Conservation (phyloP, 2,797 vertebrate genomes). For the Acomys russatus region DNA sequence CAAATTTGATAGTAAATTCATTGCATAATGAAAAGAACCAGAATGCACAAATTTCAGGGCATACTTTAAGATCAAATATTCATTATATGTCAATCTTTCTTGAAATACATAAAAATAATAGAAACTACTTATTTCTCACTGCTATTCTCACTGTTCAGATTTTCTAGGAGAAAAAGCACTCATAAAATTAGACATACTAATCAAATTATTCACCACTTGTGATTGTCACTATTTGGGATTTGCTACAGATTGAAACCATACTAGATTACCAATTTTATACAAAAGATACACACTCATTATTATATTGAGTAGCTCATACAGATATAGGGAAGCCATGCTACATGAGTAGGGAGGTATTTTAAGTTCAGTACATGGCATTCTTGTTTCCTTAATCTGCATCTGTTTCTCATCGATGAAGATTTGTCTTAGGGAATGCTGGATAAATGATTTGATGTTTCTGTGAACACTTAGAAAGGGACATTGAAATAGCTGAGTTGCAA, state of each 20-base stretch:
- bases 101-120: background rate
- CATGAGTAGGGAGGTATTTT: background rate
- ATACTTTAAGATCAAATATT: background rate
- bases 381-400: background rate
- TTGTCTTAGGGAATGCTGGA: background rate
- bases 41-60: background rate
- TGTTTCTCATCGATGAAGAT: background rate
- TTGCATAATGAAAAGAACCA: background rate
- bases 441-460: background rate
- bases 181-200: too few species aligned
- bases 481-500: background rate
- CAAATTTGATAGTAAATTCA: background rate
- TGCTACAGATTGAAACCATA: background rate
- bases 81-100: background rate
- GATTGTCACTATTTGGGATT: background rate
- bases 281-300: background rate
- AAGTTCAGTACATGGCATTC: background rate
- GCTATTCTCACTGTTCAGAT: background rate
- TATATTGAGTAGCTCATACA: background rate
- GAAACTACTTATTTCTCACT: background rate
- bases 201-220: background rate
- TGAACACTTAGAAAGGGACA: background rate
- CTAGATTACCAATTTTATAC: background rate
- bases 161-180: background rate
- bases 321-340: background rate